Percentiles rank a stretch among this genome's conserved stretches.
phyloP scores from a whole-genome alignment of 2,113 vertebrate species.

The Daphoenositta chrysoptera region DNA sequence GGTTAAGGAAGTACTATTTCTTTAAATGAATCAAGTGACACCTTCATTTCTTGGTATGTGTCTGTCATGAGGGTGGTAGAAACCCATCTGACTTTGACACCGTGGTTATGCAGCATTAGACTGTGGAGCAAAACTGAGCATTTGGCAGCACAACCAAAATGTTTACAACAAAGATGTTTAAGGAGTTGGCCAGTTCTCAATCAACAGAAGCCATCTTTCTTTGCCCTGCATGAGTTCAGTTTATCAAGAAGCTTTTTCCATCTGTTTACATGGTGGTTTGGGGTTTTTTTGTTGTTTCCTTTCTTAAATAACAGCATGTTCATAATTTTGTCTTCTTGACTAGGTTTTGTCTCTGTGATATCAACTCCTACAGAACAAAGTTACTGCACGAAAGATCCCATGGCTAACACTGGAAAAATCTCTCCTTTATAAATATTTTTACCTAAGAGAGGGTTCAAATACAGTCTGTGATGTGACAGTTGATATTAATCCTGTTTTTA shows the following conservation, averaged over 20 bases:
- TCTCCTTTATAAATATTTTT: neutral
- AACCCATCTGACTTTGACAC: neutral
- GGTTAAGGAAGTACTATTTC: neutral
- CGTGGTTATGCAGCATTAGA: neutral
- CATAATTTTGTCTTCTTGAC: neutral
- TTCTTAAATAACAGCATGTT: neutral
- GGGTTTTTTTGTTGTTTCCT: neutral
- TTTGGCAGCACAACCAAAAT: neutral
- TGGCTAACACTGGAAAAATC: neutral
- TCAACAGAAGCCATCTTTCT: neutral
- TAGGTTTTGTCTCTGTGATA: neutral
- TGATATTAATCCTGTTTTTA: neutral
- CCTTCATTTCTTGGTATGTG: neutral
- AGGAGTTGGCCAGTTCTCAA: neutral
- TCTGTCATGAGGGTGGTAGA: neutral
- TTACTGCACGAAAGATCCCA: neutral
- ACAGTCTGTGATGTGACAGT: neutral
- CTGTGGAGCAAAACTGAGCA: neutral
- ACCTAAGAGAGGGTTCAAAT: neutral
- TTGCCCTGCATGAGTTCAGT: neutral
- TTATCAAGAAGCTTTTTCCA: neutral
- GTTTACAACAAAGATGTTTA: neutral
- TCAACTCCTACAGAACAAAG: neutral
- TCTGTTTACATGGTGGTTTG: neutral
- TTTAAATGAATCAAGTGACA: neutral